Evolutionary conservation across 2,888 invertebrate genomes (phyloP), one percentile per base, ranked within the genome.

Genomic region (Brachypalpus laphriformis): DNA sequence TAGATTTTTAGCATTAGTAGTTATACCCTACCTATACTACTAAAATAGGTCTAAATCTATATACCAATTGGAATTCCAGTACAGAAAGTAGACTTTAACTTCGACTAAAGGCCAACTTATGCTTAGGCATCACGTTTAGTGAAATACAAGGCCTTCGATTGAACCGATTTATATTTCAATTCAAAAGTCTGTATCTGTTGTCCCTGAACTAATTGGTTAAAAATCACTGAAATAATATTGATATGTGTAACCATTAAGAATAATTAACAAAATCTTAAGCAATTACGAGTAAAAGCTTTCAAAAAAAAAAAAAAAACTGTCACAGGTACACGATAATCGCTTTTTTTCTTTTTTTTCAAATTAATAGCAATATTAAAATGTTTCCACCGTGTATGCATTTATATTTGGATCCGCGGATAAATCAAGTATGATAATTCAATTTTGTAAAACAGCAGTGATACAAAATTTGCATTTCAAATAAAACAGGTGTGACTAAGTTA

Each of bases 401-500:
- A 16, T 22, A 57, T 57, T 37, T 57, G 3, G 6, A 57, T 22
- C 22, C 22, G 34, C 3, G 37, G 8, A 45, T 42, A 25, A 42
- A 57, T 70, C 70, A 70, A 47, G 57, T 70, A 70, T 70, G 70
- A 51, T 70, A 70, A 70, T 70, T 57, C 34, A 9, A 34, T 40
- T 54, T 28, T 66, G 14, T 37, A 20, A 68, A 68, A 11, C 28
- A 14, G 16, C 11, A 54, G 40, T 40, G 51, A 28, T 42, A 40
- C 68, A 16, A 45, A 45, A 74, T 74, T 74, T 74, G 56, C 63
- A 74, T 63, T 65, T 56, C 9, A 74, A 71, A 75, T 57, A 37
- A 61, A 54, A 61, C 77, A 70, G 77, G 77, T 77, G 77, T 70
- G 77, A 70, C 61, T 61, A 70, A 61, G 20, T 61, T 68, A 31